phyloP scores from a whole-genome alignment of 1,140 invertebrate genomes.

The Drosophila seguyi region DNA sequence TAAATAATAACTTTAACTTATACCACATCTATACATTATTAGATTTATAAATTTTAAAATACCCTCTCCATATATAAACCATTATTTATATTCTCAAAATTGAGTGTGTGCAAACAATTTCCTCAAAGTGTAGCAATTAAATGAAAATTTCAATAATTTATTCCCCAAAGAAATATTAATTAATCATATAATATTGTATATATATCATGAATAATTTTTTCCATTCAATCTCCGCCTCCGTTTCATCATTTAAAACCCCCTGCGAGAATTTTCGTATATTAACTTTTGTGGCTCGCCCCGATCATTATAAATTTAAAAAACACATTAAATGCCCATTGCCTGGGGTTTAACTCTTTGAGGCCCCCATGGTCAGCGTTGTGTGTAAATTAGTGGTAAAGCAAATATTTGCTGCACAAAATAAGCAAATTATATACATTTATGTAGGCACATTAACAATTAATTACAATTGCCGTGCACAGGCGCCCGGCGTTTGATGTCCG shows the following conservation, averaged over 20 bases:
- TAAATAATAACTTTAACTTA: neutral
- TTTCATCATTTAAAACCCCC: slow-evolving; percentile 29
- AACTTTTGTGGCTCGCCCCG: slow-evolving; percentile 31
- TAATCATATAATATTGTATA: slow-evolving; percentile 20
- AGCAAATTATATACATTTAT: slow-evolving; percentile 65
- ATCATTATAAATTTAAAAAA: slow-evolving; percentile 50
- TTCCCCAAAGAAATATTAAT: slow-evolving; percentile 2
- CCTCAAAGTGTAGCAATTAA: neutral
- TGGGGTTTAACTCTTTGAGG: slow-evolving; percentile 22
- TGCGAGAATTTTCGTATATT: slow-evolving; percentile 38
- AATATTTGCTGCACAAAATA: slow-evolving; percentile 61
- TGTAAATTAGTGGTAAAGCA: slow-evolving; percentile 61
- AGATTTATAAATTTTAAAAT: neutral
- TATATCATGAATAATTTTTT: slow-evolving; percentile 24
- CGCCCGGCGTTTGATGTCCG: slow-evolving; percentile 5
- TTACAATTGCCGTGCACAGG: slow-evolving; percentile 53
- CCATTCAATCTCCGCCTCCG: slow-evolving; percentile 22
- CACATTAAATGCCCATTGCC: slow-evolving; percentile 37
- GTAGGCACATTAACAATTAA: slow-evolving; percentile 72
- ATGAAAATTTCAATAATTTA: slow-evolving; percentile 5
- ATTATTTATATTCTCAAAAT: neutral
- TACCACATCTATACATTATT: neutral
- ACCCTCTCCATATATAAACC: neutral
- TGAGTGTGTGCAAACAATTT: no score
- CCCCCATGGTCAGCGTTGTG: slow-evolving; percentile 35